Percentiles rank a stretch among this genome's conserved stretches.
Conservation (phyloP, 2,797 vertebrate species). For the Linurgus olivaceus region DNA sequence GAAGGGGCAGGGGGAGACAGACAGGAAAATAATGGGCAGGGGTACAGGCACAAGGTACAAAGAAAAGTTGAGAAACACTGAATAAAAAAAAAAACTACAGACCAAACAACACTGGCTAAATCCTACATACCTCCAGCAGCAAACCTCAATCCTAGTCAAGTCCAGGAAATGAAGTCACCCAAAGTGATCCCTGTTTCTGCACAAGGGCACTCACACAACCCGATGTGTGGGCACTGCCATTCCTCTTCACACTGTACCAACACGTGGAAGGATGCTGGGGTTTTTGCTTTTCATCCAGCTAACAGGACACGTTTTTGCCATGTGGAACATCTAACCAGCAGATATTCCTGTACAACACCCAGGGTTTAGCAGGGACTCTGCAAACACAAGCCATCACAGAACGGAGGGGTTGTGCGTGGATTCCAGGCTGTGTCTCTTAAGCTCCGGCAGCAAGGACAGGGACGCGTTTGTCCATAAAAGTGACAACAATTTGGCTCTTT, state of each 20-base stretch:
- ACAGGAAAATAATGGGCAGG: conserved; percentile 38
- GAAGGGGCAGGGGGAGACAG: background rate
- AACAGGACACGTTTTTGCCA: background rate
- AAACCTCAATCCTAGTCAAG: conserved; percentile 71
- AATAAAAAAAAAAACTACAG: conserved; percentile 45
- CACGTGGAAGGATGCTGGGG: background rate
- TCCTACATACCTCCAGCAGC: conserved; percentile 69
- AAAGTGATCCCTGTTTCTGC: conserved; percentile 41
- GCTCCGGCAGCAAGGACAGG: background rate
- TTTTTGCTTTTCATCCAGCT: conserved; percentile 24
- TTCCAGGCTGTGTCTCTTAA: background rate
- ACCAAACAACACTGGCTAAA: conserved; percentile 61
- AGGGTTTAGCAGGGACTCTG: background rate
- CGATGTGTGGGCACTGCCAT: conserved; percentile 10
- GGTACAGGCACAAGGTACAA: conserved; percentile 59
- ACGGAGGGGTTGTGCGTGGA: accelerated
- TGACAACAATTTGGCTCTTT: background rate
- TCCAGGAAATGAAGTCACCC: conserved; percentile 60
- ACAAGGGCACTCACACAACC: conserved; percentile 43
- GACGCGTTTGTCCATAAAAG: background rate
- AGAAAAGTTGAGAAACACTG: conserved; percentile 50
- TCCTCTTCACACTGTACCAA: conserved; percentile 46
- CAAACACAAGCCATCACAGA: background rate
- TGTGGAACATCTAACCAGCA: background rate
- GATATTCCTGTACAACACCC: background rate